A percentile compares a stretch with the other conserved stretches of the same genome.
Evolutionary conservation across 2,113 vertebrate genomes (phyloP).

Genomic region (Apodemus sylvaticus): DNA sequence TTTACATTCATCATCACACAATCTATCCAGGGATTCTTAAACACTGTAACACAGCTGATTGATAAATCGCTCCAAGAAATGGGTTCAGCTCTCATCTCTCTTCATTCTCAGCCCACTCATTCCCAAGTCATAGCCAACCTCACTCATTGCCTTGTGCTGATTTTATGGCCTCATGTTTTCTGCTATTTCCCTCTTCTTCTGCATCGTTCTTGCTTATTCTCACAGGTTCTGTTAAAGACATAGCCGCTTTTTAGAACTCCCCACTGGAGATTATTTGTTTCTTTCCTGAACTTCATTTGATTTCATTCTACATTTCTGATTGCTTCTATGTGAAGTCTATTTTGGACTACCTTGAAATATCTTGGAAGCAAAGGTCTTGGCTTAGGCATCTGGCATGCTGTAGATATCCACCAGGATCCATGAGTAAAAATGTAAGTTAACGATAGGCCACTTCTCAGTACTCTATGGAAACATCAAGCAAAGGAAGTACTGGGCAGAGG

Average conservation of each 20-base stretch:
- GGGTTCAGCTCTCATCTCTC: neutral
- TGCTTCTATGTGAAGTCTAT: neutral
- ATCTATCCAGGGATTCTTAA: neutral
- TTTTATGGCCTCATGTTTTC: neutral
- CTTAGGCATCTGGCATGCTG: neutral
- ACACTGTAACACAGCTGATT: neutral
- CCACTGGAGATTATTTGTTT: neutral
- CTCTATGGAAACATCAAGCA: neutral
- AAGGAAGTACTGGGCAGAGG: neutral
- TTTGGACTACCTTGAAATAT: neutral
- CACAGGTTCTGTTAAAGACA: neutral
- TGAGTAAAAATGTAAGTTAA: neutral
- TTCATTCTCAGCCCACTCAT: neutral
- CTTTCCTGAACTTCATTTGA: neutral
- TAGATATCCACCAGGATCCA: neutral
- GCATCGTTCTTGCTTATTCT: neutral
- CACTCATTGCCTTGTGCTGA: neutral
- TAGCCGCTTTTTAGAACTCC: neutral
- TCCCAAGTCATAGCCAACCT: neutral
- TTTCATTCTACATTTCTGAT: neutral
- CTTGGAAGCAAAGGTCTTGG: neutral
- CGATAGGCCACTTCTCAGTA: fast-evolving
- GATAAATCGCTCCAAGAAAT: neutral
- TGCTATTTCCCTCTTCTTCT: neutral
- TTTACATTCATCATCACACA: neutral